Percentiles rank a stretch among this genome's conserved stretches.
Conservation (phyloP, 2,888 invertebrate species). For the Pyralis farinalis region DNA sequence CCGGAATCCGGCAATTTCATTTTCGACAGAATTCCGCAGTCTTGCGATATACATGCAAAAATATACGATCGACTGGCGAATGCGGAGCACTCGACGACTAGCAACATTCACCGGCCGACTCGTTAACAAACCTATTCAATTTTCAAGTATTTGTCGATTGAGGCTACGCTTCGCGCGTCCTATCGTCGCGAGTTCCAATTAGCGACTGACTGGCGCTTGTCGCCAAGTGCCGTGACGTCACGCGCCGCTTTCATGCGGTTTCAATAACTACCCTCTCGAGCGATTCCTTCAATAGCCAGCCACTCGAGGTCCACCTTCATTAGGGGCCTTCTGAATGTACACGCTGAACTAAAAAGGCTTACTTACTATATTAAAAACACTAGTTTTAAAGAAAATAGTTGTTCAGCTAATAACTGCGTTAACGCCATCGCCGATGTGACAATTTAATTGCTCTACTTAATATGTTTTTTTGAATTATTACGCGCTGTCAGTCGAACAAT, state of each 20-base stretch:
- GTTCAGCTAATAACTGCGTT: conserved; percentile 62
- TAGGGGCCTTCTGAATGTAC: conserved; percentile 67
- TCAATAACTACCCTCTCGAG: conserved; percentile 78
- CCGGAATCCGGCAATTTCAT: conserved; percentile 54
- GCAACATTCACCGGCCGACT: conserved; percentile 69
- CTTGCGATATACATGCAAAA: conserved; percentile 26
- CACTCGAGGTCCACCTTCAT: conserved; percentile 77
- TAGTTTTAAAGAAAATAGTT: conserved; percentile 69
- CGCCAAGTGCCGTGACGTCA: conserved; percentile 75
- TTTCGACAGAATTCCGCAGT: conserved; percentile 35
- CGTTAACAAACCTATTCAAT: conserved; percentile 78
- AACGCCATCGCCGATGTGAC: conserved; percentile 24
- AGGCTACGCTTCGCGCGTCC: conserved; percentile 74
- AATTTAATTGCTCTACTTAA: conserved; percentile 40
- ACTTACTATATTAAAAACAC: conserved; percentile 62
- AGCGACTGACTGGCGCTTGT: conserved; percentile 75
- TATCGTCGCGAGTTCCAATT: conserved; percentile 76
- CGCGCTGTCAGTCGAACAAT: conserved; percentile 67
- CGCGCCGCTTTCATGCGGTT: conserved; percentile 71
- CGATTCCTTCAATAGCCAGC: conserved; percentile 73
- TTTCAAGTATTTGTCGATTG: conserved; percentile 78
- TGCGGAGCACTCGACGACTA: conserved; percentile 53
- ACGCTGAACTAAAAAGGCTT: conserved; percentile 62
- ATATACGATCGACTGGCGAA: conserved; percentile 36
- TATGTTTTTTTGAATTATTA: conserved; percentile 71